phyloP scores from a whole-genome alignment of 2,797 vertebrate species.

The Iguana delicatissima region DNA sequence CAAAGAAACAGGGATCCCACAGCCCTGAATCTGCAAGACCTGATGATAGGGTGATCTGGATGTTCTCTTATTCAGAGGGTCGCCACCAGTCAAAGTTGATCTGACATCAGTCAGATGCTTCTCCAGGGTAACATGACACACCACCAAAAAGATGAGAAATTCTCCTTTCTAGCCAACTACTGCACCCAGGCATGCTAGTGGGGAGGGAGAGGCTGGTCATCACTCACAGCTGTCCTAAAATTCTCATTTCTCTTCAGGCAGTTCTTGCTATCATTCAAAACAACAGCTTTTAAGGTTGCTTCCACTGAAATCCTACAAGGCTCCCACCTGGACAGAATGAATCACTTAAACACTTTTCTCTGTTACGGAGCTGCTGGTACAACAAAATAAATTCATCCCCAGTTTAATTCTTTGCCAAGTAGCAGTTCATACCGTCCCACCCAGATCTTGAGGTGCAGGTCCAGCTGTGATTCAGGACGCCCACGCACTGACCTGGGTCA shows the following conservation, averaged over 20 bases:
- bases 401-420: too few species aligned
- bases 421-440: background rate
- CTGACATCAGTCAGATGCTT: too few species aligned
- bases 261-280: background rate
- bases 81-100: too few species aligned
- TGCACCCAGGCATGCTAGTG: too few species aligned
- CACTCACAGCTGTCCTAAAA: background rate
- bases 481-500: constrained; percentile 11
- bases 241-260: background rate
- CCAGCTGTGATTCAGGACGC: too few species aligned
- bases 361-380: background rate
- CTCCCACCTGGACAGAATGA: background rate
- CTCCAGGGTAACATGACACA: background rate
- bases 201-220: background rate
- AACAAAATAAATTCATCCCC: background rate
- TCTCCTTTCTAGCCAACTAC: background rate
- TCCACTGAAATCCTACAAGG: background rate
- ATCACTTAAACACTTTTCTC: background rate
- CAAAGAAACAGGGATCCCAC: too few species aligned
- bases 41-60: too few species aligned
- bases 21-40: too few species aligned
- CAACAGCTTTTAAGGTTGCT: background rate
- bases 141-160: background rate
- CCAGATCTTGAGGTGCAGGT: background rate
- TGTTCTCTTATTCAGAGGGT: too few species aligned